A percentile compares a stretch with the other conserved stretches of the same genome.
These are phyloP conservation scores for Erebia epiphron DNA, from an alignment of 2,888 invertebrate species.

Conservation along the genomic window DNA sequence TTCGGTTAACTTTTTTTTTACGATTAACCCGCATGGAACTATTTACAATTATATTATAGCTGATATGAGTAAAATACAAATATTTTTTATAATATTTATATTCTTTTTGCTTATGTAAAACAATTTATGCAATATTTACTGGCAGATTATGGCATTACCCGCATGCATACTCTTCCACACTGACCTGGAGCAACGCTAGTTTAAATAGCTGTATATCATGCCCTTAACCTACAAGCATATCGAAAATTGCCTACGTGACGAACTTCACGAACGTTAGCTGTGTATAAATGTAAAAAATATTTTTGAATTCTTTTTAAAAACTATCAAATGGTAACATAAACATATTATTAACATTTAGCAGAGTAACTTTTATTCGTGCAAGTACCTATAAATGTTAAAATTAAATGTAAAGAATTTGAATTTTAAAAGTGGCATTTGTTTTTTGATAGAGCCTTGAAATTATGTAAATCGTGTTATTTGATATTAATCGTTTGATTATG, in stretches of 20 bases:
- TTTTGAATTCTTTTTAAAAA: neutral
- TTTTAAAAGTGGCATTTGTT: conserved; percentile 39
- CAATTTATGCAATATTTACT: neutral
- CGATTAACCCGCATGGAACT: too few relatives aligned
- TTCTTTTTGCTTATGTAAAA: neutral
- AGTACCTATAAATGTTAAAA: too few relatives aligned
- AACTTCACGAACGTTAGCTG: conserved; percentile 48
- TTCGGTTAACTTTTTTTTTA: too few relatives aligned
- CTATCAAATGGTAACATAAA: neutral
- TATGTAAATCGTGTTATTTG: neutral
- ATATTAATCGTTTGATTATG: neutral
- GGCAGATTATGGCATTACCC: neutral
- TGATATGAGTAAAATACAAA: too few relatives aligned
- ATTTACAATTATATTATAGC: too few relatives aligned
- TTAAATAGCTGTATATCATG: conserved; percentile 46
- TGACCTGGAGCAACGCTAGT: conserved; percentile 1
- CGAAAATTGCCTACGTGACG: conserved; percentile 63
- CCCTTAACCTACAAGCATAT: conserved; percentile 61
- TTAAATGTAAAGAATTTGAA: too few relatives aligned
- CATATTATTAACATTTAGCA: too few relatives aligned
- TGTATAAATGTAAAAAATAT: conserved; percentile 42
- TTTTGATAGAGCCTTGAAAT: neutral
- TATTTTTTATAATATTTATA: too few relatives aligned
- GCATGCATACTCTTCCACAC: conserved; percentile 1
- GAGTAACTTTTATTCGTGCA: too few relatives aligned